phyloP scores from a whole-genome alignment of 2,113 vertebrate genomes.

The Rhombomys opimus region DNA sequence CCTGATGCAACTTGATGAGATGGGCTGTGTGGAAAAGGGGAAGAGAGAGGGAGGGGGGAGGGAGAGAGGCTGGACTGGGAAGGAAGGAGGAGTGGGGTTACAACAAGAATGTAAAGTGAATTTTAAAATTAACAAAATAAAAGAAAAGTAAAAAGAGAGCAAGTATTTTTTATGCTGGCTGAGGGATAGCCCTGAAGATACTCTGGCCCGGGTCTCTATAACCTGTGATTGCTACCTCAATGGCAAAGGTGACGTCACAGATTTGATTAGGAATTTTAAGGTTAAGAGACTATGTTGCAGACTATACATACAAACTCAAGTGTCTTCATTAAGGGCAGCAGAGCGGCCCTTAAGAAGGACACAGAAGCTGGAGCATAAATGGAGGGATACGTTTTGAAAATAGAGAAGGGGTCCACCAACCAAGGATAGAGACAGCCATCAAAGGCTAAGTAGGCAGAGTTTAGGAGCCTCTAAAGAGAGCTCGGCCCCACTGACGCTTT shows the following conservation, averaged over 20 bases:
- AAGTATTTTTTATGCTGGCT: not conserved
- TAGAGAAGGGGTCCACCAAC: not conserved
- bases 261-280: not conserved
- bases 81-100: too few relatives aligned
- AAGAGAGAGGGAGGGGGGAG: too few relatives aligned
- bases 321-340: not conserved
- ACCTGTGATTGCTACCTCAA: not conserved
- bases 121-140: not conserved
- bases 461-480: not conserved
- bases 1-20: too few relatives aligned
- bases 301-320: not conserved
- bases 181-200: not conserved
- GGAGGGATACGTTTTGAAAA: not conserved
- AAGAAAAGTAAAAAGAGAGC: not conserved
- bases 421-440: not conserved
- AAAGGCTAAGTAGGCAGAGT: not conserved
- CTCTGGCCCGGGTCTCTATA: not conserved
- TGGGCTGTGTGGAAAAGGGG: too few relatives aligned
- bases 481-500: not conserved
- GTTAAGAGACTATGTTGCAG: not conserved
- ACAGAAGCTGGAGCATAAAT: not conserved
- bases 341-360: not conserved
- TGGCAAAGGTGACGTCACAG: not conserved
- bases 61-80: too few relatives aligned
- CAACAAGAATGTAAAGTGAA: too few relatives aligned